phyloP scores from a whole-genome alignment of 2,888 invertebrate species.

The Brenthis daphne region DNA sequence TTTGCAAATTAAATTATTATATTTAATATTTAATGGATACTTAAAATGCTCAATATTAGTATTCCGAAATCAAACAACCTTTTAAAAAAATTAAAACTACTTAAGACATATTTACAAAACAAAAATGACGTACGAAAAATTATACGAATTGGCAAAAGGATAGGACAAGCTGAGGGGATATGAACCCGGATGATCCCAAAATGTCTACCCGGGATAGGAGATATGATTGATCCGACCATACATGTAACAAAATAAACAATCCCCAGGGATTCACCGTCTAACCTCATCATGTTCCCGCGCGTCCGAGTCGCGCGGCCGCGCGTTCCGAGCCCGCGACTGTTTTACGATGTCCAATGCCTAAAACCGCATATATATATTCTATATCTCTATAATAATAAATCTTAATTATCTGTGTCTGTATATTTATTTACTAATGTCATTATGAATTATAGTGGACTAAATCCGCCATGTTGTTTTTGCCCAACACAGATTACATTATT shows the following conservation, averaged over 20 bases:
- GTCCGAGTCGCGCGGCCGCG: constrained; percentile 87
- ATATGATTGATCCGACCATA: neutral
- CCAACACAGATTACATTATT: neutral
- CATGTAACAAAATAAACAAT: neutral
- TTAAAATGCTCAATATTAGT: neutral
- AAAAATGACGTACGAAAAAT: neutral
- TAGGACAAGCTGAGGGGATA: constrained; percentile 3
- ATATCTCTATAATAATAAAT: constrained; percentile 36
- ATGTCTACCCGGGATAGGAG: neutral
- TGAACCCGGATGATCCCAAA: constrained; percentile 6
- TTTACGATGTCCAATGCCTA: constrained; percentile 96
- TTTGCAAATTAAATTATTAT: too few relatives aligned
- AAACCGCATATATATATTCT: constrained; percentile 29
- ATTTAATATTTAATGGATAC: too few relatives aligned
- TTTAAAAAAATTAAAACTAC: neutral
- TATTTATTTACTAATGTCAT: neutral
- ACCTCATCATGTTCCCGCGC: constrained; percentile 88
- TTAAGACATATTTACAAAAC: neutral
- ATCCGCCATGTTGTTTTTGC: neutral
- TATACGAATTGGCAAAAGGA: neutral
- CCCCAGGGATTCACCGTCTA: constrained; percentile 66
- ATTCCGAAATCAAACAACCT: neutral
- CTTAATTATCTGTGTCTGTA: constrained; percentile 24
- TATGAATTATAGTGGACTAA: neutral
- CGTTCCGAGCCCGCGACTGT: constrained; percentile 91